Conservation (phyloP, 2,888 invertebrate species). For the Archips crataeganus region DNA sequence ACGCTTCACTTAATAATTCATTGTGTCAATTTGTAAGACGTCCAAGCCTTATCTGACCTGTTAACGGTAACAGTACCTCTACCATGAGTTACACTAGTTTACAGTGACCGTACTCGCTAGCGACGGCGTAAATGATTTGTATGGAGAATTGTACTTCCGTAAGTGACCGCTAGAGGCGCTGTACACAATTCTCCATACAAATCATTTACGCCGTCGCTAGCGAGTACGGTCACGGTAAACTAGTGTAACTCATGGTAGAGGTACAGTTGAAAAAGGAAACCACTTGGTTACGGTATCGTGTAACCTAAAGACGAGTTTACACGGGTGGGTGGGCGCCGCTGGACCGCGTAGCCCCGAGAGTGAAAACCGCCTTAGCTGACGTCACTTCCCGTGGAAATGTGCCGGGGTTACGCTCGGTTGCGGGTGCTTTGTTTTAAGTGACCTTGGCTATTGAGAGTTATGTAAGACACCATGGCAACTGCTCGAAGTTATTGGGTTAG, state of each 20-base stretch:
- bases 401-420: constrained; percentile 47
- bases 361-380: constrained; percentile 65
- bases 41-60: not conserved
- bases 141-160: no score
- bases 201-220: no score
- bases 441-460: constrained; percentile 14
- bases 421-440: constrained; percentile 6
- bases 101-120: no score
- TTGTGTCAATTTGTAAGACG: not conserved
- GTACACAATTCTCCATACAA: no score
- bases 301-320: constrained; percentile 62
- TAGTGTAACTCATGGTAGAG: no score
- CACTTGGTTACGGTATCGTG: constrained; percentile 2
- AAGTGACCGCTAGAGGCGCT: no score
- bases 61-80: not conserved
- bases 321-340: constrained; percentile 62
- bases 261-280: constrained; percentile 10
- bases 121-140: no score
- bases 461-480: constrained; percentile 9
- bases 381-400: constrained; percentile 74
- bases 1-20: not conserved
- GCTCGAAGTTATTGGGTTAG: not conserved
- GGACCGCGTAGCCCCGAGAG: constrained; percentile 72
- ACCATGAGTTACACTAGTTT: no score
- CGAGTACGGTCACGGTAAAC: no score